Evolutionary conservation across 2,797 vertebrate species (phyloP).

Genomic region (Anas flavirostris): DNA sequence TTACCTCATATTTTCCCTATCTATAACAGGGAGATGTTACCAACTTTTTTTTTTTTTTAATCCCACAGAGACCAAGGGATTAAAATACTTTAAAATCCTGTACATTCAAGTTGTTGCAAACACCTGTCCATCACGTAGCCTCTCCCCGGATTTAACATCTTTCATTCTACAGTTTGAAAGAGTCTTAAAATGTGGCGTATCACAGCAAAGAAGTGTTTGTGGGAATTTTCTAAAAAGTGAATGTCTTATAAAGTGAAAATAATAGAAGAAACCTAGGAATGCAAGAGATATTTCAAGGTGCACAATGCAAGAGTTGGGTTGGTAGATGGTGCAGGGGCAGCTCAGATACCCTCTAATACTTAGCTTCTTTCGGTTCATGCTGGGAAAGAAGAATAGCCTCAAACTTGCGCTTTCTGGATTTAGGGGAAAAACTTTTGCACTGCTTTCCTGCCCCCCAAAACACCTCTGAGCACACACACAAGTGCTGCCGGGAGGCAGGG

Average conservation of each 20-base stretch:
- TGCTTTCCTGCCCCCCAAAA: neutral
- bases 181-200: rapidly evolving
- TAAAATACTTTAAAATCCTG: neutral
- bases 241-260: neutral
- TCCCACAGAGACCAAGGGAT: neutral
- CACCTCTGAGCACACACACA: neutral
- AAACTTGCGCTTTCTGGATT: neutral
- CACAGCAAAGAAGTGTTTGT: neutral
- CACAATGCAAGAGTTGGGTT: rapidly evolving
- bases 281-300: neutral
- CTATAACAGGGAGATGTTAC: neutral
- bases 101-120: neutral
- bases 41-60: neutral
- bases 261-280: neutral
- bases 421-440: neutral
- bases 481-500: neutral
- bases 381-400: neutral
- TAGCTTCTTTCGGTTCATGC: neutral
- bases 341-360: neutral
- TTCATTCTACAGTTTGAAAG: neutral
- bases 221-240: neutral
- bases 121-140: neutral
- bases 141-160: neutral
- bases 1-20: neutral
- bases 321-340: rapidly evolving